phyloP scores from a whole-genome alignment of 2,888 invertebrate species.

The Leptopilina myrica region DNA sequence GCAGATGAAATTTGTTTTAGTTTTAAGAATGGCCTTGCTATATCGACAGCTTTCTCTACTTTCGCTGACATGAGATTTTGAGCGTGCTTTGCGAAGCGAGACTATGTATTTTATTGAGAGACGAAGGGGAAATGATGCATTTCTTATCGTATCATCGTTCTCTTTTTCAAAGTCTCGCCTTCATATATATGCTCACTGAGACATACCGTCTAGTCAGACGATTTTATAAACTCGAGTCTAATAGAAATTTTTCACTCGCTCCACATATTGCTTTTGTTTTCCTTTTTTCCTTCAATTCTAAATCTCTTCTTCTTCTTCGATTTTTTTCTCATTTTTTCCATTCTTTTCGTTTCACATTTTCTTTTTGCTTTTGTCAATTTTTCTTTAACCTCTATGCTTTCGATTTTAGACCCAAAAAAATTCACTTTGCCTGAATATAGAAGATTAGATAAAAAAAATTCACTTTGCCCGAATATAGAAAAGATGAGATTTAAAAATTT shows the following conservation, averaged over 20 bases:
- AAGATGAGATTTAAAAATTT: no score
- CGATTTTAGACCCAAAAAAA: no score
- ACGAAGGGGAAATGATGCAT: slow-evolving; percentile 41
- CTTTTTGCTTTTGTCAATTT: not conserved
- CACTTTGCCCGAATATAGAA: no score
- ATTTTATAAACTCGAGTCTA: not conserved
- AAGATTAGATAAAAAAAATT: no score
- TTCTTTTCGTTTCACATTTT: no score
- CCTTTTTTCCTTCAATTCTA: not conserved
- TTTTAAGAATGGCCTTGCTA: slow-evolving; percentile 44
- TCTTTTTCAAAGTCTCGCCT: slow-evolving; percentile 23
- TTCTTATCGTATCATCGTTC: slow-evolving; percentile 33
- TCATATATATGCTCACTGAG: not conserved
- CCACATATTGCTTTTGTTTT: not conserved
- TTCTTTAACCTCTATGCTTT: no score
- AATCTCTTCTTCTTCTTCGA: not conserved
- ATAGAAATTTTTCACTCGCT: slow-evolving; percentile 28
- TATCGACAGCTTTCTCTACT: slow-evolving; percentile 73
- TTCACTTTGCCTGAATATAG: no score
- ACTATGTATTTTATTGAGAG: slow-evolving; percentile 41
- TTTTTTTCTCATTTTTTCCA: no score
- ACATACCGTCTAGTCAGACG: slow-evolving; percentile 2
- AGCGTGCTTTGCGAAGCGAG: slow-evolving; percentile 50
- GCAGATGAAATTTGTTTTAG: slow-evolving; percentile 3
- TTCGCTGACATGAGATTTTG: slow-evolving; percentile 74